Evolutionary conservation across 2,113 vertebrate species (phyloP).

Genomic region (Collichthys lucidus): DNA sequence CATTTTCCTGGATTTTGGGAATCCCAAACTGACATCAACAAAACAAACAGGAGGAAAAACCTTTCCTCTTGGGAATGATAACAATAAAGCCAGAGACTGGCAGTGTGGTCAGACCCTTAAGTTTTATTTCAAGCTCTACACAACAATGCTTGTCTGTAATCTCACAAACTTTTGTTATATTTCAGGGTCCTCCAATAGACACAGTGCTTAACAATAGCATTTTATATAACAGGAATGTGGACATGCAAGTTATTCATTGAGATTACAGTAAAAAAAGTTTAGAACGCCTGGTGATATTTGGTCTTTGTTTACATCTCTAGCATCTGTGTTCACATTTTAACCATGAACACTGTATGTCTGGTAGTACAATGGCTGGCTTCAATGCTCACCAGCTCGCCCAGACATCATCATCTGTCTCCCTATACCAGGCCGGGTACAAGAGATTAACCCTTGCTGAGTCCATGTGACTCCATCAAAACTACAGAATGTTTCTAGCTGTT

Average conservation of each 20-base stretch:
- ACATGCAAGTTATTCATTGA: neutral
- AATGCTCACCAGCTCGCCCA: slow-evolving; percentile 10
- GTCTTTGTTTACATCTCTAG: slow-evolving; percentile 32
- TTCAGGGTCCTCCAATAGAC: neutral
- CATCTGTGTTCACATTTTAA: slow-evolving; percentile 12
- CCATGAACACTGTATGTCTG: slow-evolving; percentile 26
- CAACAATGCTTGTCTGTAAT: slow-evolving; percentile 4
- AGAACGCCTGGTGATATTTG: neutral
- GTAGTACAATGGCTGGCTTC: slow-evolving; percentile 43
- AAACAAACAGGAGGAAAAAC: slow-evolving; percentile 26
- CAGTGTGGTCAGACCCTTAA: neutral
- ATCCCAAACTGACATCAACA: slow-evolving; percentile 20
- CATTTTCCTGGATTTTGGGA: neutral
- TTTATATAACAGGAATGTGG: neutral
- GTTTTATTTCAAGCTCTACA: slow-evolving; percentile 13
- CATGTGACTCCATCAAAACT: slow-evolving; percentile 5
- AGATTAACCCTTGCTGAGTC: slow-evolving; percentile 8
- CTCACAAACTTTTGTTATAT: neutral
- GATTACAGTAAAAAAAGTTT: slow-evolving; percentile 11
- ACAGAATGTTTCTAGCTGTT: neutral
- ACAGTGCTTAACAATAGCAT: neutral
- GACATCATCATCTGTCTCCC: slow-evolving; percentile 21
- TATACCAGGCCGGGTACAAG: slow-evolving; percentile 8
- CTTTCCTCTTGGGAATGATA: neutral
- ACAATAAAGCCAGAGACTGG: slow-evolving; percentile 13